Base-by-base conservation (phyloP, 2,888 invertebrate species). In the Geophilus truncorum region DNA sequence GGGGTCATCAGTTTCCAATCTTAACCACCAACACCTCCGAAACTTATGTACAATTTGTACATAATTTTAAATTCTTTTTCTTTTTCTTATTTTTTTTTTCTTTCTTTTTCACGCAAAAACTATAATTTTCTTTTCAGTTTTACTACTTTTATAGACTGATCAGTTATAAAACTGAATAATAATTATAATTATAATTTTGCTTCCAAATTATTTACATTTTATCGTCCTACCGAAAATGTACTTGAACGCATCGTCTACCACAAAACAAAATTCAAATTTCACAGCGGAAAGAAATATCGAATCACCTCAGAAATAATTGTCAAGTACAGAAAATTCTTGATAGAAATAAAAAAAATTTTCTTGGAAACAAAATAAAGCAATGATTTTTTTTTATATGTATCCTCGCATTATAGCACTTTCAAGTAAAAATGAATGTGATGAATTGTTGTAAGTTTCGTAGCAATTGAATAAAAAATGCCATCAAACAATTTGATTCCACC, bases 31-130 rank as follows among this genome's bases (percentile, higher is more conserved):
- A 70, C 15, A 70, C 70, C 70, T 28, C 25, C 25, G 28, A 70
- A 70, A 70, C 70, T 23, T 70, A 70, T 70, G 70, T 70, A 70
- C 70, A 70, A 70, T 70, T 70, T 70, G 70, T 70, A 70, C 70
- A 70, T 10, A 51, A 51, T 51, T 51, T 51, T 51, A 51, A 51
- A 6, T 15, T 15, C 18, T 51, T 51, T 15, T 6, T 28, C 28
- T 9, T 70, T 10, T 70, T 28, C 10, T 70, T 28, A n/a, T n/a
- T 36, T 36, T 36, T 36, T 36, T 40, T 40, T 6, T 28, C 28
- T 9, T 70, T 10, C 28, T 28, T 25, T 70, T 28, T 28, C 70
- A 70, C 25, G 28, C 28, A 28, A 70, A 70, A 70, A 70, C 25
- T 28, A 45, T n/a, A 45, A 45, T 45, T 28, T 9, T 15, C n/a